Evolutionary conservation across 2,113 vertebrate genomes (phyloP).

Genomic region (Pantherophis guttatus): DNA sequence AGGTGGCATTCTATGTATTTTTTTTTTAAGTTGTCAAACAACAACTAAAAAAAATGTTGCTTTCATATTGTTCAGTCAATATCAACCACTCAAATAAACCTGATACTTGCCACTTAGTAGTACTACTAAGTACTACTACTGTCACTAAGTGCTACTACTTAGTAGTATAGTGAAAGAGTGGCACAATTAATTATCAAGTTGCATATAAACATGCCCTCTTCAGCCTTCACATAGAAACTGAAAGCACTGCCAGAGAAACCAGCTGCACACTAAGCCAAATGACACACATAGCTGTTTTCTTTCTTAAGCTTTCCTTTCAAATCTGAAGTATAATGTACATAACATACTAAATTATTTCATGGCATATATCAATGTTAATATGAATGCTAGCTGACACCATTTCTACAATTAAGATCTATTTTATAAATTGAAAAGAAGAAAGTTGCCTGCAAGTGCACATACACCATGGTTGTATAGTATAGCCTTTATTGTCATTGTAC

Average conservation of each 20-base stretch:
- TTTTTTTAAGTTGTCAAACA: not conserved
- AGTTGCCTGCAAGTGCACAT: constrained; percentile 10
- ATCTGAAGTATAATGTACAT: constrained; percentile 15
- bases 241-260: not conserved
- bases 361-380: constrained; percentile 12
- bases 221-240: not conserved
- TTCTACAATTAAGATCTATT: constrained; percentile 47
- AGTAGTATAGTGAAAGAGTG: too few species aligned
- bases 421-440: constrained; percentile 33
- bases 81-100: not conserved
- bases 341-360: not conserved
- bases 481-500: too few species aligned
- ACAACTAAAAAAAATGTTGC: not conserved
- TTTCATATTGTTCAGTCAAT: not conserved
- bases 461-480: constrained; percentile 27
- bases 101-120: not conserved
- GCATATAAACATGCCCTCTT: not conserved
- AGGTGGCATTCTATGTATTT: not conserved
- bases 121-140: too few species aligned
- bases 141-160: too few species aligned
- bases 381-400: not conserved
- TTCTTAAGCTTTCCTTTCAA: constrained; percentile 5
- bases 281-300: not conserved
- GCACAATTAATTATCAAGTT: not conserved
- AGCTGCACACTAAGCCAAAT: not conserved